phyloP scores from a whole-genome alignment of 2,888 invertebrate genomes.

The Polyommatus icarus region DNA sequence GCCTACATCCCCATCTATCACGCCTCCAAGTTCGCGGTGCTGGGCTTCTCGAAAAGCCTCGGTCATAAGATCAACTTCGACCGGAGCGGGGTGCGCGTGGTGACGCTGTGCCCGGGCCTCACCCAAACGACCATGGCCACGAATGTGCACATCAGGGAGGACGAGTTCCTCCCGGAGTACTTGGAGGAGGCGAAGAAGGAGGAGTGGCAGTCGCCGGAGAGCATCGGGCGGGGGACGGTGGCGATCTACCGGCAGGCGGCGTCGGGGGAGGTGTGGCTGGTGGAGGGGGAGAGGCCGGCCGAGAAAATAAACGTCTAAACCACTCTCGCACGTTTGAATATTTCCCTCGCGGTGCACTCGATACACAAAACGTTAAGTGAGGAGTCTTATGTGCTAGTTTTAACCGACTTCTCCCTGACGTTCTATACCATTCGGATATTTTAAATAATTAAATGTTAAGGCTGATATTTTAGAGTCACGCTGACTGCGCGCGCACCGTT shows the following conservation, averaged over 20 bases:
- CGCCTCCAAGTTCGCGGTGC: conserved; percentile 76
- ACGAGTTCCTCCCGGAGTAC: conserved; percentile 35
- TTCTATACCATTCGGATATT: not conserved
- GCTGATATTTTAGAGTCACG: too few species aligned
- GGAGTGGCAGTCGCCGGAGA: conserved; percentile 45
- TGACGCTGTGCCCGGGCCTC: conserved; percentile 66
- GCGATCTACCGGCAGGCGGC: conserved; percentile 53
- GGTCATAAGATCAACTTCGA: conserved; percentile 60
- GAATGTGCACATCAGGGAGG: conserved; percentile 36
- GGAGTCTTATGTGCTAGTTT: not conserved
- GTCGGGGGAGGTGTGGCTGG: conserved; percentile 61
- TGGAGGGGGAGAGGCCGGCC: conserved; percentile 42
- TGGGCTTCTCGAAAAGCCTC: conserved; percentile 67
- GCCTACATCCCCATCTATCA: conserved; percentile 76
- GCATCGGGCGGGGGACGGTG: conserved; percentile 47
- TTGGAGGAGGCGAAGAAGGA: conserved; percentile 34
- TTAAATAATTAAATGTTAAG: not conserved
- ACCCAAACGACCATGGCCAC: conserved; percentile 53
- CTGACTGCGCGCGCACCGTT: too few species aligned
- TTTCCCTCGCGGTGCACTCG: not conserved
- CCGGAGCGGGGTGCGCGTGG: conserved; percentile 65
- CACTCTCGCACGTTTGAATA: not conserved
- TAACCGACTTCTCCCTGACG: not conserved
- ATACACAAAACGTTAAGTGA: not conserved
- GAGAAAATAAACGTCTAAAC: conserved; percentile 35